phyloP scores from a whole-genome alignment of 2,888 invertebrate species.

The Rhyacophila evoluta region DNA sequence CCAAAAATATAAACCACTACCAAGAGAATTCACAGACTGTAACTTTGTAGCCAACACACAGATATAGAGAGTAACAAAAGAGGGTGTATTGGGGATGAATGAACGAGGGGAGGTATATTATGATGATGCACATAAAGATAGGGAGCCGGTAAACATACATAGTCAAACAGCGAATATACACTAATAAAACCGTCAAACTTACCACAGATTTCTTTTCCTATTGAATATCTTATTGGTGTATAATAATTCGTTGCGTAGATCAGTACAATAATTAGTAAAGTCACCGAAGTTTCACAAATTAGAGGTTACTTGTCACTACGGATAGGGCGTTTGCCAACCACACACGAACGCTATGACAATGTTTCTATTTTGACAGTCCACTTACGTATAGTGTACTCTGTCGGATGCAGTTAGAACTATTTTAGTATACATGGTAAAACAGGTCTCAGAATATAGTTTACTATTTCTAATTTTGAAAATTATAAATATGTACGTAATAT shows the following conservation, averaged over 20 bases:
- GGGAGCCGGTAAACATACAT: slow-evolving; percentile 44
- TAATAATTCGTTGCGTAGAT: background rate
- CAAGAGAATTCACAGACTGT: background rate
- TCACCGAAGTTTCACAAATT: slow-evolving; percentile 30
- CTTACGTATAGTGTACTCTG: background rate
- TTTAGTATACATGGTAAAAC: background rate
- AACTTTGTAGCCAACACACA: slow-evolving; percentile 31
- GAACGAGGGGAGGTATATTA: slow-evolving; percentile 38
- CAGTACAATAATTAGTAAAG: background rate
- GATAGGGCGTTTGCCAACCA: slow-evolving; percentile 48
- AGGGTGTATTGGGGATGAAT: slow-evolving; percentile 44
- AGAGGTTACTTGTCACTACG: slow-evolving; percentile 48
- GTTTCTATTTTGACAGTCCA: slow-evolving; percentile 43
- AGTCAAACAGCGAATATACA: background rate
- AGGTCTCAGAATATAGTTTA: too few species aligned
- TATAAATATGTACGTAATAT: too few species aligned
- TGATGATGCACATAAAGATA: slow-evolving; percentile 32
- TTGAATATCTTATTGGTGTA: background rate
- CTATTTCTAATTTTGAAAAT: too few species aligned
- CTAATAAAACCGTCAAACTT: background rate
- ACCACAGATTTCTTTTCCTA: background rate
- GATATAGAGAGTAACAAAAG: background rate
- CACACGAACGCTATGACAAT: background rate
- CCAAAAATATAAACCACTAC: slow-evolving; percentile 36
- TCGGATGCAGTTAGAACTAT: background rate